Evolutionary conservation across 1,140 invertebrate genomes (phyloP), one percentile per base, ranked within the genome.

Genomic region (Drosophila parabipectinata): DNA sequence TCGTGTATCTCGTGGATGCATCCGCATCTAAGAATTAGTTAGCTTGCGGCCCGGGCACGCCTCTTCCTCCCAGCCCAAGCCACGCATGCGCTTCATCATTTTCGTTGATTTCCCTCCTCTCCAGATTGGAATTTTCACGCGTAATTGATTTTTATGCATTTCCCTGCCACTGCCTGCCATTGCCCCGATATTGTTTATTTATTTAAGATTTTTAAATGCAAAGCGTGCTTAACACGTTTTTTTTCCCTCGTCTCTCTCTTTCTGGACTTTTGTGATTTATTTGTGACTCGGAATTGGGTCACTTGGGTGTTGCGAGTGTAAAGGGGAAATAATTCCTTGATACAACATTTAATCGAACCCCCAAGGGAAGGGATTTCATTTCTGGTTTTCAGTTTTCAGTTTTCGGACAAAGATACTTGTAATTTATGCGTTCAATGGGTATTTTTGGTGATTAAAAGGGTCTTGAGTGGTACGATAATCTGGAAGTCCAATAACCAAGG

Each of bases 91-190:
- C 59, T 15, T 53, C 30, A 47, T 41, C 55, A 58, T 50, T 64
- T 54, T 52, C 34, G 12, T 47, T 61, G 34, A 47, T 58, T 71
- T 62, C 58, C 6, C 32, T 63, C 50, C 52, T 28, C 32, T 63
- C 50, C 52, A 28, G 64, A 48, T 69, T 71, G 67, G 39, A 76
- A 58, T 85, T 82, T 87, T 87, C 82, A 85, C 75, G 82, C 82
- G 78, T 87, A 85, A 85, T 85, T 85, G 82, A 87, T 85, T 87
- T 85, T 72, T 52, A 85, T 87, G 82, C 83, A 78, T 56, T 78
- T 69, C 39, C 21, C 34, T 28, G 14, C 39, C 39, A 3, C 10
- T 10, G 10, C 8, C 3, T 21, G 10, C 21, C n/a, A 12, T n/a
- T 18, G 44, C 8, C 34, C 34, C 10, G 50, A 28, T 18, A 45